Conservation (phyloP, 2,888 invertebrate genomes). For the Hofmannophila pseudospretella region DNA sequence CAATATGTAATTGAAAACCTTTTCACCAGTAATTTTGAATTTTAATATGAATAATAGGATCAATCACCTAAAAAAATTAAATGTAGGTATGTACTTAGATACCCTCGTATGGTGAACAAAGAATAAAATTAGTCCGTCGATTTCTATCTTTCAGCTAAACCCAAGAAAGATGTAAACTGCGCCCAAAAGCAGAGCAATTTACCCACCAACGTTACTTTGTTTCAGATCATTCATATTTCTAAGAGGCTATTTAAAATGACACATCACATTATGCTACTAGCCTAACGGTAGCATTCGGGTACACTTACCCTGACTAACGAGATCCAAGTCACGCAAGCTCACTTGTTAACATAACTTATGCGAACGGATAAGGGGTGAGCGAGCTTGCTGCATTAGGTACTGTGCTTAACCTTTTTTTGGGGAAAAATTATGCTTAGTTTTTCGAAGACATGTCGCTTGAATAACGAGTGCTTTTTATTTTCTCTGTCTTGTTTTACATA, state of each 20-base stretch:
- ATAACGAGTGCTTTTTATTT: background rate
- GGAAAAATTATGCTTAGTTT: slow-evolving; percentile 34
- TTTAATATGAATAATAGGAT: too few relatives aligned
- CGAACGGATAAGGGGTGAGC: slow-evolving; percentile 51
- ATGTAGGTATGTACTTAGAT: too few relatives aligned
- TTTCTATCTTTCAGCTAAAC: too few relatives aligned
- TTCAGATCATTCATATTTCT: slow-evolving; percentile 31
- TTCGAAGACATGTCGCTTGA: slow-evolving; percentile 16
- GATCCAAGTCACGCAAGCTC: slow-evolving; percentile 43
- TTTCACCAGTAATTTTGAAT: too few relatives aligned
- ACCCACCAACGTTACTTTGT: slow-evolving; percentile 17
- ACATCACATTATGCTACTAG: slow-evolving; percentile 26
- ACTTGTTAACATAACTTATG: slow-evolving; percentile 64
- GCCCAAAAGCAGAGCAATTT: slow-evolving; percentile 2
- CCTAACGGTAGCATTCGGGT: slow-evolving; percentile 23
- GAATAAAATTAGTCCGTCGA: too few relatives aligned
- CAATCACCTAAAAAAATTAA: too few relatives aligned
- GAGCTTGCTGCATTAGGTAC: slow-evolving; percentile 50
- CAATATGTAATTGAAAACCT: too few relatives aligned
- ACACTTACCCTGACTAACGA: slow-evolving; percentile 31
- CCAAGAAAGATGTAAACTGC: too few relatives aligned
- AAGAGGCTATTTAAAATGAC: slow-evolving; percentile 35
- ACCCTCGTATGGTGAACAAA: too few relatives aligned
- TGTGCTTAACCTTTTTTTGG: slow-evolving; percentile 44
- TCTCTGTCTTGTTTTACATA: background rate